Percentiles rank a stretch among this genome's conserved stretches.
These are phyloP conservation scores for Hyalella azteca DNA, from an alignment of 2,888 invertebrate species.

Conservation along the genomic window DNA sequence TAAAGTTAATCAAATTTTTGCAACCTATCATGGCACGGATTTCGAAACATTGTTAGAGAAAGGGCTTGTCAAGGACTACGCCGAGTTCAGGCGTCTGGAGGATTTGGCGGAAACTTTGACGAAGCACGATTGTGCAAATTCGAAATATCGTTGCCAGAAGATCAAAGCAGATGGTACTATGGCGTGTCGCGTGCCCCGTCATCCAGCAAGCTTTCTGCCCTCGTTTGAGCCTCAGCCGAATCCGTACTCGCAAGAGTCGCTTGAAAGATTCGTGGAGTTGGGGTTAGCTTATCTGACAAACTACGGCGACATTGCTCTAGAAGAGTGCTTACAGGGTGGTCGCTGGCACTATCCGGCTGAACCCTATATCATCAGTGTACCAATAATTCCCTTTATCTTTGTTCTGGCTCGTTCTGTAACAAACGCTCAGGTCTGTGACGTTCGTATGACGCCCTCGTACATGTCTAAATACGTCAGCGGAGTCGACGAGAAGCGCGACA, in stretches of 20 bases:
- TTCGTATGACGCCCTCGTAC: background rate
- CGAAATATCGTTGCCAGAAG: background rate
- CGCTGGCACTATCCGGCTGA: background rate
- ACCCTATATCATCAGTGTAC: background rate
- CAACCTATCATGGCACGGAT: background rate
- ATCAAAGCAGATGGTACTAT: background rate
- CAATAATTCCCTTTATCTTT: background rate
- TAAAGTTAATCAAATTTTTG: background rate
- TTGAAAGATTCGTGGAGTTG: background rate
- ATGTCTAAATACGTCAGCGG: slow-evolving; percentile 5
- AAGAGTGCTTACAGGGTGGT: background rate
- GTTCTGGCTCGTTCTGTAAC: background rate
- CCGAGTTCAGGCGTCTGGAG: background rate
- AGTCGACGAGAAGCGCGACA: background rate
- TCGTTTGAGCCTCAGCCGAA: background rate
- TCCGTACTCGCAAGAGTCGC: background rate
- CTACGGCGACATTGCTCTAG: background rate
- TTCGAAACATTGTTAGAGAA: background rate
- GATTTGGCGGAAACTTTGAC: background rate
- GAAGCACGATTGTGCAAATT: background rate
- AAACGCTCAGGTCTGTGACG: background rate
- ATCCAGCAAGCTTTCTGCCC: background rate
- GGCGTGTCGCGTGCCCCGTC: background rate
- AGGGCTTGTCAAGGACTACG: background rate
- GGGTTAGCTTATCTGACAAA: background rate